These are phyloP conservation scores for Erebia epiphron DNA, from an alignment of 2,888 invertebrate species.

Conservation along the genomic window DNA sequence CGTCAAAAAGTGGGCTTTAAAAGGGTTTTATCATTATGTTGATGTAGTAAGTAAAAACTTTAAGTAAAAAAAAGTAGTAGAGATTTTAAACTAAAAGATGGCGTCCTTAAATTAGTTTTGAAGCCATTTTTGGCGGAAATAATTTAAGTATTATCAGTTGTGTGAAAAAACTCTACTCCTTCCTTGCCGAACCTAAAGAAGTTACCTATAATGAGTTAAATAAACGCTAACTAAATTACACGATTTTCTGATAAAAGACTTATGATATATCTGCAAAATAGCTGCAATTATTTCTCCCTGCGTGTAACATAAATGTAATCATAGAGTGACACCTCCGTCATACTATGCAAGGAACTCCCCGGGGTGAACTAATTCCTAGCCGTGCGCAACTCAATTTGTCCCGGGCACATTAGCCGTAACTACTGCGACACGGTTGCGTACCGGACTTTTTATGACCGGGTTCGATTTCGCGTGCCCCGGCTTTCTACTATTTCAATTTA, in stretches of 20 bases:
- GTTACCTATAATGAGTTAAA: too few relatives aligned
- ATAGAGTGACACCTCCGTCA: constrained; percentile 48
- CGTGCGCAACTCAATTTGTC: constrained; percentile 79
- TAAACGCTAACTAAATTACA: background rate
- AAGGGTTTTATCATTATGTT: too few relatives aligned
- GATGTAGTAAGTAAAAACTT: too few relatives aligned
- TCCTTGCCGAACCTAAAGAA: too few relatives aligned
- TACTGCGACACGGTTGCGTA: constrained; percentile 73
- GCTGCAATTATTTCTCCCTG: constrained; percentile 13
- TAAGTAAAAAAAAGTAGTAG: too few relatives aligned
- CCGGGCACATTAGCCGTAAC: constrained; percentile 78
- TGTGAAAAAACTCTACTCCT: too few relatives aligned
- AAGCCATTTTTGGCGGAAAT: too few relatives aligned
- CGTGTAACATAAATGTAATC: constrained; percentile 38
- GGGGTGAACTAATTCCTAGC: constrained; percentile 74
- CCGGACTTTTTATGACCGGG: constrained; percentile 71
- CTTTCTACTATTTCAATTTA: constrained; percentile 77
- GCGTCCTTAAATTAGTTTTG: too few relatives aligned
- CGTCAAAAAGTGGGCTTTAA: too few relatives aligned
- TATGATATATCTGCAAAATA: background rate
- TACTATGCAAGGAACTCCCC: constrained; percentile 51
- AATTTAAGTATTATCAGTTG: too few relatives aligned
- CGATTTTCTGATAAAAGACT: background rate
- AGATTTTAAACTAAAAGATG: too few relatives aligned
- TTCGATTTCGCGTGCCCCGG: constrained; percentile 51